A percentile compares a stretch with the other conserved stretches of the same genome.
Conservation (phyloP, 2,888 invertebrate genomes). For the Exocentrus adspersus region DNA sequence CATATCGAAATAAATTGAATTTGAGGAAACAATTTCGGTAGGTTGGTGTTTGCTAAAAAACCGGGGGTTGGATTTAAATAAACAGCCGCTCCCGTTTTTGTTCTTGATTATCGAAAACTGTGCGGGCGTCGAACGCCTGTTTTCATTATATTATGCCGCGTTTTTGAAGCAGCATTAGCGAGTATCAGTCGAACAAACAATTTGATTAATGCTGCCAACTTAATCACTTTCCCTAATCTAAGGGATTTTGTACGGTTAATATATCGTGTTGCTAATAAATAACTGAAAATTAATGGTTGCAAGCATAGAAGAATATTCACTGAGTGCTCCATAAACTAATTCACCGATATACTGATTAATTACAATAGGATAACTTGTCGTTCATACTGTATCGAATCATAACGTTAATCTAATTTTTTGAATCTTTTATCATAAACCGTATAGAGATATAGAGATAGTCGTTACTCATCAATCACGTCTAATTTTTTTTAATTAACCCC, state of each 20-base stretch:
- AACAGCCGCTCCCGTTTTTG: background rate
- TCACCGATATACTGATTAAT: no score
- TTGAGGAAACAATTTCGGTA: background rate
- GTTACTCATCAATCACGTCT: constrained; percentile 18
- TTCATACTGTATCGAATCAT: no score
- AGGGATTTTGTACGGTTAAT: background rate
- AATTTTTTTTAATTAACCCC: constrained; percentile 18
- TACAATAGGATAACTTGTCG: no score
- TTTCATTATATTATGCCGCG: background rate
- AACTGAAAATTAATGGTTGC: background rate
- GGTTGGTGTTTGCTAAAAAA: no score
- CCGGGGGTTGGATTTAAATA: background rate
- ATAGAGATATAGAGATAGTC: no score
- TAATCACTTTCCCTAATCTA: background rate
- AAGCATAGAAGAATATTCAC: background rate
- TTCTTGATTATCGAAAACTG: constrained; percentile 3
- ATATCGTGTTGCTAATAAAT: background rate
- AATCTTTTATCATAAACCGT: no score
- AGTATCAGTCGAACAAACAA: constrained; percentile 12
- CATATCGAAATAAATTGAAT: background rate
- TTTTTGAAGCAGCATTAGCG: constrained; percentile 5
- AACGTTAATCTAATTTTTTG: no score
- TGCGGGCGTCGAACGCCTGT: background rate
- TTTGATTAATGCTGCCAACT: constrained; percentile 3
- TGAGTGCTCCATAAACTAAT: background rate